Percentiles rank a stretch among this genome's conserved stretches.
These are phyloP conservation scores for Oncorhynchus clarkii DNA, from an alignment of 2,113 vertebrate genomes.

Conservation along the genomic window DNA sequence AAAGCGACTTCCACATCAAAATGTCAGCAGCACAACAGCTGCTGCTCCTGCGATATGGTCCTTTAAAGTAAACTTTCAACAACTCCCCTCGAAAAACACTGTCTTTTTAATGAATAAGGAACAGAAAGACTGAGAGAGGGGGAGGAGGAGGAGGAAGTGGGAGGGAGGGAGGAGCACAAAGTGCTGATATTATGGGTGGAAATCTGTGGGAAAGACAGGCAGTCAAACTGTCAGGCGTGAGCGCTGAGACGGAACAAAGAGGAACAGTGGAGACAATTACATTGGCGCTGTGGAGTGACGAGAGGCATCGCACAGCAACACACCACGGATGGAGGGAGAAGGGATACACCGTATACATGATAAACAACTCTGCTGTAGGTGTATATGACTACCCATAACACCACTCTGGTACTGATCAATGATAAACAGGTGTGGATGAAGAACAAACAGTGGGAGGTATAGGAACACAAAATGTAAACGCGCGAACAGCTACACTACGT, in stretches of 20 bases:
- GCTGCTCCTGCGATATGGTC: conserved; percentile 50
- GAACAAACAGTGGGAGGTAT: neutral
- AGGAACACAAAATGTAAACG: too few relatives aligned
- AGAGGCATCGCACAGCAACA: conserved; percentile 12
- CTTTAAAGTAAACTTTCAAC: conserved; percentile 71
- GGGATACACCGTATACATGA: neutral
- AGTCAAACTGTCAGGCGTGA: conserved; percentile 66
- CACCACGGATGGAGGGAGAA: conserved; percentile 31
- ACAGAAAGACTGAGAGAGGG: neutral
- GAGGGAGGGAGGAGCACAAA: conserved; percentile 29
- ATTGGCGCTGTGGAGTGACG: conserved; percentile 51
- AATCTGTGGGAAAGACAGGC: conserved; percentile 59
- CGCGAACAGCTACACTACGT: too few relatives aligned
- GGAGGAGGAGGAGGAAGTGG: neutral
- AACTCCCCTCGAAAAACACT: conserved; percentile 47
- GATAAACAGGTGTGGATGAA: neutral
- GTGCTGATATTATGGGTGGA: conserved; percentile 60
- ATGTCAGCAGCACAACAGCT: conserved; percentile 68
- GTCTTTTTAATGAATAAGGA: conserved; percentile 49
- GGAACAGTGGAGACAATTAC: conserved; percentile 64
- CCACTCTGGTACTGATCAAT: neutral
- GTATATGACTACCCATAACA: neutral
- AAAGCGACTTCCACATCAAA: conserved; percentile 60
- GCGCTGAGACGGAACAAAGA: conserved; percentile 65
- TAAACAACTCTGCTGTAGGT: too few relatives aligned